Base-by-base conservation (phyloP, 2,888 invertebrate genomes). In the Omphaloscelis lunosa region DNA sequence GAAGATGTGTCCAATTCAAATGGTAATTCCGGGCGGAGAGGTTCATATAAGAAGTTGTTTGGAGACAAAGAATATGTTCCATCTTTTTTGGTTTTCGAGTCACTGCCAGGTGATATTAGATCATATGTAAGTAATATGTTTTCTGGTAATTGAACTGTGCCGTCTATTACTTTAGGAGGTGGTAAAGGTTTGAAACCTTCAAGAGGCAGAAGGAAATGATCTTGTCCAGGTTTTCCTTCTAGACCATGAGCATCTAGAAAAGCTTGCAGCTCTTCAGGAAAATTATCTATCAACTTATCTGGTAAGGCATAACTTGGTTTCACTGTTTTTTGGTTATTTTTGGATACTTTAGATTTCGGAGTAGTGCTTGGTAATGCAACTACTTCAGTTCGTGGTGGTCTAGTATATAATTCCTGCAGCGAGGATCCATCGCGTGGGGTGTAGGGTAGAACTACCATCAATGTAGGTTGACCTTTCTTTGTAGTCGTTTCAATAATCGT, bases 391-490 rank as follows among this genome's bases (percentile, higher is more conserved):
- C 98, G 94, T 1, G 98, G 98, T 65, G 97, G 97, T 91, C 97
- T 97, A 5, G 98, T 98, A 88, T 97, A 98, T 1, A 98, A 92
- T 86, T 98, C 98, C 89, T 97, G 97, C 71, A 98, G 93, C 8
- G 96, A 95, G 2, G 97, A 95, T 1, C 97, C 95, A 85, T 97
- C 97, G 58, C 97, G 94, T 11, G 97, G 96, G 66, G 97, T 97
- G 88, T 97, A 97, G 0, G 98, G 98, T 86, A 98, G 93, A 0
- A 98, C 98, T 0, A 98, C 97, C 97, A 97, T 97, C 29, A 98
- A 91, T 0, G 97, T 97, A 15, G 93, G 89, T 65, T 92, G 91
- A 59, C 87, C 89, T 70, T 89, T 91, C 72, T 93, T 94, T 6
- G 95, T 95, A 15, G 94, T 93, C 15, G 90, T 91, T 89, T 95